phyloP scores from a whole-genome alignment of 2,888 invertebrate genomes.

The Acronicta alni region DNA sequence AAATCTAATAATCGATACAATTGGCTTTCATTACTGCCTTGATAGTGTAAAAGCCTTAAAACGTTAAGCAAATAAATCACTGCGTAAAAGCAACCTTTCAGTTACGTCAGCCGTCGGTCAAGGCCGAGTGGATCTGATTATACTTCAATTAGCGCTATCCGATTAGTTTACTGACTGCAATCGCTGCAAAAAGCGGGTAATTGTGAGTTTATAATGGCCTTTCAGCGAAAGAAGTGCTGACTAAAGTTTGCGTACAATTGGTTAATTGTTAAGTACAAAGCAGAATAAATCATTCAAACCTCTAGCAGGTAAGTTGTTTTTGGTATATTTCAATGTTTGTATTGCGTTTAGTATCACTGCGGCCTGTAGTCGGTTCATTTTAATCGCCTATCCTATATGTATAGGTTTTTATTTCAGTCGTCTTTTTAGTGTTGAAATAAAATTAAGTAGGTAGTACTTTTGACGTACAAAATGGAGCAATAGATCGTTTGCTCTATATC shows the following conservation, averaged over 20 bases:
- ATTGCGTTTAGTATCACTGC: no score
- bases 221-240: constrained; percentile 23
- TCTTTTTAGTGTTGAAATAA: no score
- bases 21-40: no score
- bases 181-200: constrained; percentile 39
- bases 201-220: constrained; percentile 24
- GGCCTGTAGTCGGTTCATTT: no score
- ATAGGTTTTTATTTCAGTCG: no score
- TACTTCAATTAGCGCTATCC: constrained; percentile 42
- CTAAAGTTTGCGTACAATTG: constrained; percentile 4
- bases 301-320: no score
- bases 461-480: no score
- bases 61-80: constrained; percentile 31
- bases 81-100: constrained; percentile 25
- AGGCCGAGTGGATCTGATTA: constrained; percentile 54
- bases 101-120: constrained; percentile 47
- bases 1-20: no score
- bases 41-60: constrained; percentile 2
- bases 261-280: constrained; percentile 2
- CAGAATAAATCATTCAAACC: background rate
- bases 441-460: no score
- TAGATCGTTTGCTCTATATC: no score
- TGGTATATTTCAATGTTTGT: no score
- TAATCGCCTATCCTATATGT: no score
- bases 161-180: constrained; percentile 37